These are phyloP conservation scores for Sinohyriopsis cumingii DNA, from an alignment of 2,888 invertebrate species.

Conservation along the genomic window DNA sequence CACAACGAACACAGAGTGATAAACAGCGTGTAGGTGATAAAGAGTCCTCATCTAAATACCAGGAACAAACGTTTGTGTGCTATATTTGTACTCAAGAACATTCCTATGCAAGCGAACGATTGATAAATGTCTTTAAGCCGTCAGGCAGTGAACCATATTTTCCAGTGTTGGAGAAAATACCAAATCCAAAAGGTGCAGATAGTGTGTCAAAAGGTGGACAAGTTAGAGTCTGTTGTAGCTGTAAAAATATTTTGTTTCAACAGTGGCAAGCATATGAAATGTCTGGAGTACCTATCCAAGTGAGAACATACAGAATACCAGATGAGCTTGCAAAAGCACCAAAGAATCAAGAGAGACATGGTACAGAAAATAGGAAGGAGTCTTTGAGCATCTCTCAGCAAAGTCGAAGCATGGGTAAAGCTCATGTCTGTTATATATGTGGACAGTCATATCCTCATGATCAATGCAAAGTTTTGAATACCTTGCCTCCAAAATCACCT, in stretches of 20 bases:
- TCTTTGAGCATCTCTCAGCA: neutral
- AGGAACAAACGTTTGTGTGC: slow-evolving; percentile 78
- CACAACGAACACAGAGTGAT: too few relatives aligned
- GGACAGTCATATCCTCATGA: slow-evolving; percentile 51
- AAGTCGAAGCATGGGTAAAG: neutral
- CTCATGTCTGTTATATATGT: slow-evolving; percentile 61
- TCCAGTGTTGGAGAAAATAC: slow-evolving; percentile 87
- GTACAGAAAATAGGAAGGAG: slow-evolving; percentile 2
- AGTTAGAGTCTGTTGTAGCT: slow-evolving; percentile 89
- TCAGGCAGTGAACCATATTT: slow-evolving; percentile 85
- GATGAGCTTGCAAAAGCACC: slow-evolving; percentile 30
- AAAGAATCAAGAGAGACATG: slow-evolving; percentile 1
- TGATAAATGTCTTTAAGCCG: slow-evolving; percentile 88
- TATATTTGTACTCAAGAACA: slow-evolving; percentile 90
- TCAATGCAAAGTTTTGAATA: slow-evolving; percentile 56
- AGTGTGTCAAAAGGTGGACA: slow-evolving; percentile 91
- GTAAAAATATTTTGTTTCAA: slow-evolving; percentile 88
- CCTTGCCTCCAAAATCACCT: slow-evolving; percentile 44
- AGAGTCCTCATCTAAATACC: neutral
- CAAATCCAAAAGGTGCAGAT: slow-evolving; percentile 87
- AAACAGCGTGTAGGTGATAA: neutral
- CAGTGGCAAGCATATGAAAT: slow-evolving; percentile 88
- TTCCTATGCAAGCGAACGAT: slow-evolving; percentile 82
- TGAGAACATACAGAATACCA: slow-evolving; percentile 60
- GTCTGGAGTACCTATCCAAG: slow-evolving; percentile 62